Base-by-base conservation (phyloP, 1,140 invertebrate genomes). In the Drosophila willistoni region DNA sequence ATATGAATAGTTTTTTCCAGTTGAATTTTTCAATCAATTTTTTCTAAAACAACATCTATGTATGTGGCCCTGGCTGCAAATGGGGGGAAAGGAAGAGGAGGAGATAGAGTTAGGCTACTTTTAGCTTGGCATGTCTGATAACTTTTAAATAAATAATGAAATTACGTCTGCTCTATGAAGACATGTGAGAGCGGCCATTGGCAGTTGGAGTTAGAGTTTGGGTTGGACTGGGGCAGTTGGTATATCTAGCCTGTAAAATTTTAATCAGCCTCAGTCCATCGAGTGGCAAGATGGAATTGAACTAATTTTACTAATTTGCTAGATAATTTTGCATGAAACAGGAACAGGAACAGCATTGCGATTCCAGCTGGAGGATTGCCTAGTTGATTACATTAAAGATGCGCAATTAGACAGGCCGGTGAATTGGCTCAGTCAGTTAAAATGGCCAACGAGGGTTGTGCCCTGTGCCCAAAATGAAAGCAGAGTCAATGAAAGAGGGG, bases 221-320 rank as follows among this genome's bases (percentile, higher is more conserved):
- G 12, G 34, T 12, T 29, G 34, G 34, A 36, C 9, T 36, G 9
- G 3, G 17, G 9, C 14, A 29, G 29, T 29, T 29, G 29, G 29
- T 29, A 25, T 25, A 0, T 47, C 2, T 19, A 51, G 44, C 12
- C 44, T 51, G 44, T 71, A 19, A 82, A 87, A 79, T 79, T 87
- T 86, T 79, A 83, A 87, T 77, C 72, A 83, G 67, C 68, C 39
- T 57, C 51, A 44, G 66, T 68, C 68, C 56, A 63, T 73, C 68
- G 75, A 83, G 71, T 86, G 76, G 79, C 67, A 36, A 42, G 60
- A 70, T 69, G 41, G 51, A 89, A 79, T 77, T 71, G 72, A 80
- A 89, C 80, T 89, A 89, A 86, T 87, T 87, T 71, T 14, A 64
- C 75, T 87, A 87, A 86, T 86, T 86, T 82, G 33, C 41, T 51